Base-by-base conservation (phyloP, 2,797 vertebrate genomes). In the Eptatretus atami region DNA sequence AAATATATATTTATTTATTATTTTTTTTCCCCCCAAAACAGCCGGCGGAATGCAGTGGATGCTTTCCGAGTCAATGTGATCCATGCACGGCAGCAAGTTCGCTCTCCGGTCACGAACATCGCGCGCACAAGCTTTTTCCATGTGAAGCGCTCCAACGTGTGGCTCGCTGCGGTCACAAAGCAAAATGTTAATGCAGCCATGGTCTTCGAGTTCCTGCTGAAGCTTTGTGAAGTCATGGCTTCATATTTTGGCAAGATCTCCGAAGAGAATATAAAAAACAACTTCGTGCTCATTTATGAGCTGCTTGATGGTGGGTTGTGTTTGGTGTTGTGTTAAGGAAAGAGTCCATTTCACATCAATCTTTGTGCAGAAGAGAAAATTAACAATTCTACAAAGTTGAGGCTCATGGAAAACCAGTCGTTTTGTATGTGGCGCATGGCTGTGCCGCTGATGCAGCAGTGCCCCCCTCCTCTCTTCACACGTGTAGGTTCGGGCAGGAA, bases 241-340 rank as follows among this genome's bases (percentile, higher is more conserved):
- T 86, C 87, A 55, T 98, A 98, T 74, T 98, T 98, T 0, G 92
- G 88, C 72, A 98, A 98, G 77, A 94, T 98, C 81, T 96, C 90
- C 1, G 90, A 96, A 71, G 92, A 98, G 74, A 98, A 98, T 77
- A 96, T 96, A 77, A 98, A 98, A 78, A 98, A 98, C 78, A 98
- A 98, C 79, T 98, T 98, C 13, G 92, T 98, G 71, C 81, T 98
- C 66, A 96, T 98, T 74, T 96, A 98, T 12, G 92, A 98, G 76
- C 78, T 98, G 64, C 77, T 98, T 73, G 92, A 98, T 52, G 92
- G 92, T 98, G 77, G 78, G 79, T 57, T 2, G 10, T 25, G 9
- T 11, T 12, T n/a, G 24, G 9, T 11, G 31, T 31, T 31, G 31
- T 4, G 31, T 44, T 44, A 4, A 44, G 31, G 3, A 4, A 8